Evolutionary conservation across 2,797 vertebrate species (phyloP).

Genomic region (Falco peregrinus): DNA sequence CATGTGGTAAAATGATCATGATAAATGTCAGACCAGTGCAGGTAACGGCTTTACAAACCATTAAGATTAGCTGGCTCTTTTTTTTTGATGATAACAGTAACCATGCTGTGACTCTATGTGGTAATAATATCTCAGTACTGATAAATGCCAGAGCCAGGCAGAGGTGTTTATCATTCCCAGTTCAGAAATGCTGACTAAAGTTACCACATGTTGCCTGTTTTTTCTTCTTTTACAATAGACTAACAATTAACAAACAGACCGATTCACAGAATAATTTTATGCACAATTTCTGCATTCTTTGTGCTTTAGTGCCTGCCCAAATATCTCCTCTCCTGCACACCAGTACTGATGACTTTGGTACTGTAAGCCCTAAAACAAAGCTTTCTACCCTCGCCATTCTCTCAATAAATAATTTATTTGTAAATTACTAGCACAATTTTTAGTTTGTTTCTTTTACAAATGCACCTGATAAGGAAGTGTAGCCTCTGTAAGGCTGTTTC

Average conservation of each 20-base stretch:
- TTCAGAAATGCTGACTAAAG: conserved; percentile 87
- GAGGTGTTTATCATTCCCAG: conserved; percentile 82
- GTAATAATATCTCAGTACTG: conserved; percentile 89
- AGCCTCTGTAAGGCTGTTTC: not conserved
- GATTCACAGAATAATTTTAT: conserved; percentile 44
- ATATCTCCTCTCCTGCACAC: not conserved
- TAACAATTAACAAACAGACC: conserved; percentile 61
- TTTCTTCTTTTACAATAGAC: conserved; percentile 68
- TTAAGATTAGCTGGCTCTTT: conserved; percentile 89
- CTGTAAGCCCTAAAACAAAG: not conserved
- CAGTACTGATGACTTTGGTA: not conserved
- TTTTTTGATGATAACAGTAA: conserved; percentile 87
- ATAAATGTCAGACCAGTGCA: conserved; percentile 95
- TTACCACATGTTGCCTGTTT: conserved; percentile 80
- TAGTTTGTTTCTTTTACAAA: not conserved
- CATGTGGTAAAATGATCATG: conserved; percentile 90
- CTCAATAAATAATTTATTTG: not conserved
- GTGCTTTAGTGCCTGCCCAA: not conserved
- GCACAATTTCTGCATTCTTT: not conserved
- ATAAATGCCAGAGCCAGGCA: conserved; percentile 83
- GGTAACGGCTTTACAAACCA: conserved; percentile 99
- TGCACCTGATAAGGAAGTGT: not conserved
- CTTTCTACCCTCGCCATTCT: not conserved
- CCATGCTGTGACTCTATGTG: conserved; percentile 82
- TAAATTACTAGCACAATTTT: not conserved